Conservation (phyloP, 2,888 invertebrate genomes). For the Drosophila subquinaria region DNA sequence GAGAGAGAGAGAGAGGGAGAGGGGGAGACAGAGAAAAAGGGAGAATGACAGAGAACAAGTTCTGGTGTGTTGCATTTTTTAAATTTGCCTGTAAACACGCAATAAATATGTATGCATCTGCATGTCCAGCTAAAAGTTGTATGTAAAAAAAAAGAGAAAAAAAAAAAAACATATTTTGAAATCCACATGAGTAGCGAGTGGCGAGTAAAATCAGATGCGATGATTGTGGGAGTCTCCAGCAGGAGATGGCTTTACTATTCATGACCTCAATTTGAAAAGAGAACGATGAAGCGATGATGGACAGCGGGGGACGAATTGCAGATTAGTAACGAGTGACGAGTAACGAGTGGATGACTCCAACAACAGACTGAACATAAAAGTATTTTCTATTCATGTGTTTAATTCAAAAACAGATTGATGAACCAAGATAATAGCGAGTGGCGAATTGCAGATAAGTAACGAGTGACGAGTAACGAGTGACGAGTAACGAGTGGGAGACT, state of each 20-base stretch:
- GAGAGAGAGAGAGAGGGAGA: background rate
- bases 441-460: background rate
- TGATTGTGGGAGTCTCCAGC: no score
- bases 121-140: conserved; percentile 38
- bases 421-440: background rate
- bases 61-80: conserved; percentile 47
- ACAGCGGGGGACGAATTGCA: background rate
- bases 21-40: background rate
- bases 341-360: background rate
- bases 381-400: background rate
- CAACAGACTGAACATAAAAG: background rate
- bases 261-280: background rate
- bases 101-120: conserved; percentile 59
- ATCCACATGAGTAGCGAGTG: background rate
- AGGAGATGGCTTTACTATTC: background rate
- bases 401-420: no score
- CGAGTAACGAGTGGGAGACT: background rate
- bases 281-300: background rate
- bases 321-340: background rate
- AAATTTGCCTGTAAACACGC: conserved; percentile 55
- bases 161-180: conserved; percentile 4
- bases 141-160: conserved; percentile 27
- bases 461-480: background rate
- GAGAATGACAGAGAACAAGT: conserved; percentile 4
- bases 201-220: background rate